Base-by-base conservation (phyloP, 2,797 vertebrate species). In the Sylvilagus floridanus region DNA sequence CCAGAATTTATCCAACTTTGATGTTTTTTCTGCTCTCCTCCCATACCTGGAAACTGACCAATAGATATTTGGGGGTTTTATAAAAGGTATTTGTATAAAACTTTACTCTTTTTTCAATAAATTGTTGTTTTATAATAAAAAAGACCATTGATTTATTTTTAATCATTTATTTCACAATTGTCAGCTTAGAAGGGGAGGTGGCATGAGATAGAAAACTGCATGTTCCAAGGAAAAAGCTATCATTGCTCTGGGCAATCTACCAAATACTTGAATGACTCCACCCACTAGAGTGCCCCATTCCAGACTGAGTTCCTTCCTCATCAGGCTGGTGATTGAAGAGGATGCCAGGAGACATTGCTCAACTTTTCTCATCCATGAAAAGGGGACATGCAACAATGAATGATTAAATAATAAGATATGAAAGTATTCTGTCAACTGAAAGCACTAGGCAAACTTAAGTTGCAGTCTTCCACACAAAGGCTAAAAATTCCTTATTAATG, bases 101-200 rank as follows among this genome's bases (percentile, higher is more conserved):
- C 97, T 97, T 98, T 98, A 97, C 90, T 98, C 96, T 95, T 98
- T 98, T 57, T 98, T 98, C 98, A 98, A 98, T 98, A 98, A 98
- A 98, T 97, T 69, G 78, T 97, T 97, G 96, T 95, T 77, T 90
- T 93, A 98, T 98, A 77, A 91, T 78, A 85, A 95, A 91, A 22
- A 62, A 65, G 12, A 62, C 54, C 4, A 7, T 19, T 84, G 26
- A 37, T 2, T 93, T 85, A 1, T 60, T 94, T 65, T 32, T 69
- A 60, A 37, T 92, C 4, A 52, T 28, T 35, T 90, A 83, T 86
- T 92, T 94, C 37, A 66, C 77, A n/a, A 62, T 72, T 10, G 1
- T 6, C n/a, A 76, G 42, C n/a, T 47, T 93, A 0, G 32, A 84
- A 75, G 72, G 91, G 8, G 21, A 81, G 22, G 10, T 68, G 24